Evolutionary conservation across 2,888 invertebrate genomes (phyloP).

Genomic region (Lobophora halterata): DNA sequence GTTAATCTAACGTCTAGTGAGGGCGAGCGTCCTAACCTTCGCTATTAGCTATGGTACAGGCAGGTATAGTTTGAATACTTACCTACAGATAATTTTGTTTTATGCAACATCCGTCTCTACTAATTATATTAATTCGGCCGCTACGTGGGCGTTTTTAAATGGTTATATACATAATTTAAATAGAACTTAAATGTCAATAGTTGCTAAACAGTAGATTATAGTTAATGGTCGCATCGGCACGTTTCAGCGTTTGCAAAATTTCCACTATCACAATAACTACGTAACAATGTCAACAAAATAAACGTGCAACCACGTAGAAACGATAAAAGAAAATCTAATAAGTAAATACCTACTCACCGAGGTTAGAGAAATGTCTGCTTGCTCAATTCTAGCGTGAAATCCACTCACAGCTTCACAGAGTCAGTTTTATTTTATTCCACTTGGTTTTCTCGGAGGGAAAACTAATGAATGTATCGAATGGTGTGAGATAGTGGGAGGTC

Average conservation of each 20-base stretch:
- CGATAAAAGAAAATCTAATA: slow-evolving; percentile 37
- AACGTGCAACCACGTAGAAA: slow-evolving; percentile 35
- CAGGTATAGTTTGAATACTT: too few relatives aligned
- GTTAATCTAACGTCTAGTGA: too few relatives aligned
- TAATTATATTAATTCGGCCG: too few relatives aligned
- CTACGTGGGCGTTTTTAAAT: slow-evolving; percentile 1
- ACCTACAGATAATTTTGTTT: too few relatives aligned
- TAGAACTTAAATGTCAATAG: slow-evolving; percentile 14
- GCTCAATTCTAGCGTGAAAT: slow-evolving; percentile 35
- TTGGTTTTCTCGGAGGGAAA: slow-evolving; percentile 69
- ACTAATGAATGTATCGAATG: slow-evolving; percentile 59
- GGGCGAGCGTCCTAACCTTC: too few relatives aligned
- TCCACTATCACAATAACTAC: slow-evolving; percentile 37
- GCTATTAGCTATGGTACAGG: too few relatives aligned
- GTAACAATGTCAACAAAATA: slow-evolving; percentile 60
- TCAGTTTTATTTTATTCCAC: slow-evolving; percentile 56
- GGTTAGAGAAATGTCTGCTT: slow-evolving; percentile 32
- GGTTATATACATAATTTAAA: slow-evolving; percentile 1
- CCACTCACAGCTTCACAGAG: slow-evolving; percentile 53
- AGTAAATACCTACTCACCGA: slow-evolving; percentile 46
- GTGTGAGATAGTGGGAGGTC: slow-evolving; percentile 21
- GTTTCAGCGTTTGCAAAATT: slow-evolving; percentile 32
- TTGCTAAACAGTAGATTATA: slow-evolving; percentile 11
- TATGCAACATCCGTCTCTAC: too few relatives aligned
- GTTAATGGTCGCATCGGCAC: too few relatives aligned